These are phyloP conservation scores for Condylura cristata DNA, from an alignment of 2,113 vertebrate genomes.

Conservation along the genomic window DNA sequence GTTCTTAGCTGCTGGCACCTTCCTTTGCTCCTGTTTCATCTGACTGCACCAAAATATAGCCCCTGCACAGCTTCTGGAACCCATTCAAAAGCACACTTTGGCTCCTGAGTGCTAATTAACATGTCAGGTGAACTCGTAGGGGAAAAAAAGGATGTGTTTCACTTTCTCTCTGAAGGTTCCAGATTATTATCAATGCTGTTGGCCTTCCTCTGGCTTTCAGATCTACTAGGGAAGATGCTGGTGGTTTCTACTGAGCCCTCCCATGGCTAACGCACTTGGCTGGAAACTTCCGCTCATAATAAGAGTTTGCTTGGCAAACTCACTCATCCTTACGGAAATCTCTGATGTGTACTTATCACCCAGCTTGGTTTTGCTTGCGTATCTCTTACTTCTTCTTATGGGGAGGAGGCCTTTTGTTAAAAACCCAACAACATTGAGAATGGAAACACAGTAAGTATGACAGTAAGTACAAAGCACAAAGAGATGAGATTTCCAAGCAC, in stretches of 20 bases:
- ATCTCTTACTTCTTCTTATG: neutral
- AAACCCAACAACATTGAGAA: neutral
- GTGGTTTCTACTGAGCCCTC: neutral
- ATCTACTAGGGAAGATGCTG: neutral
- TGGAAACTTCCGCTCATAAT: slow-evolving; percentile 33
- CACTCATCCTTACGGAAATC: neutral
- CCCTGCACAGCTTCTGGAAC: neutral
- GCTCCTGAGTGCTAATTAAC: neutral
- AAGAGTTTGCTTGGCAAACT: neutral
- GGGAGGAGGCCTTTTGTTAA: no score
- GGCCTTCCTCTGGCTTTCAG: neutral
- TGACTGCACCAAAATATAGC: neutral
- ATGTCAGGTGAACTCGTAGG: neutral
- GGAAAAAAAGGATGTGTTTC: neutral
- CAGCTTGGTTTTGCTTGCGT: slow-evolving; percentile 12
- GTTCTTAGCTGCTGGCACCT: no score
- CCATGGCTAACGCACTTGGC: neutral
- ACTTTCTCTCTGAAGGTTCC: neutral
- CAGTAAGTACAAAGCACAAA: neutral
- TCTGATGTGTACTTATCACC: slow-evolving; percentile 34
- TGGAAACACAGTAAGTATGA: neutral
- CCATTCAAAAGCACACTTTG: neutral
- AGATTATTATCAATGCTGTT: neutral
- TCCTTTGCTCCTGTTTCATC: neutral
- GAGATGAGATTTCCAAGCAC: slow-evolving; percentile 24